These are phyloP conservation scores for Tetragnatha versicolor DNA, from an alignment of 1,140 invertebrate genomes.

Conservation along the genomic window DNA sequence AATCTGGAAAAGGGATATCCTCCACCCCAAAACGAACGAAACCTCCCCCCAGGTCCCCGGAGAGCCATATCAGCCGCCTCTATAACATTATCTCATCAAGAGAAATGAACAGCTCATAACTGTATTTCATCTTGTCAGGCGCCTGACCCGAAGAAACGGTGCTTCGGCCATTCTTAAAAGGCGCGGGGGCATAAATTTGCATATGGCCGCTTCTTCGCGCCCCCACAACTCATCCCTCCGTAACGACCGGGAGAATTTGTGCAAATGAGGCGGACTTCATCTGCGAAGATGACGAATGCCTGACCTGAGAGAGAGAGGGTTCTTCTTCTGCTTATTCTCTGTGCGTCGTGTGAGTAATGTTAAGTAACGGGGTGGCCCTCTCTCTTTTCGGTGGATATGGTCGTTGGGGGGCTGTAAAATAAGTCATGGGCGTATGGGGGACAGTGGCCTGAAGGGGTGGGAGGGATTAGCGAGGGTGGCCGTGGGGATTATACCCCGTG, in stretches of 20 bases:
- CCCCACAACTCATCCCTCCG: background rate
- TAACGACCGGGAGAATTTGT: constrained; percentile 52
- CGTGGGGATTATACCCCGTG: too few relatives aligned
- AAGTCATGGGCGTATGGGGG: constrained; percentile 45
- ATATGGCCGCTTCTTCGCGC: constrained; percentile 36
- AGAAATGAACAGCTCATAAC: constrained; percentile 56
- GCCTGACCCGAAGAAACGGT: constrained; percentile 41
- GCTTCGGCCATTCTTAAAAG: constrained; percentile 52
- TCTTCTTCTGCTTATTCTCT: background rate
- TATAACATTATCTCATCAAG: constrained; percentile 57
- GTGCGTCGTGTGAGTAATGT: constrained; percentile 55
- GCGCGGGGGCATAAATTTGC: constrained; percentile 52
- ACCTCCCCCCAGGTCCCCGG: constrained; percentile 2
- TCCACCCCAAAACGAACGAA: background rate
- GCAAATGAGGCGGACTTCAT: constrained; percentile 52
- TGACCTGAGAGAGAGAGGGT: constrained; percentile 51
- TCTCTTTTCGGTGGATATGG: constrained; percentile 20
- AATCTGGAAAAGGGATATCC: constrained; percentile 14
- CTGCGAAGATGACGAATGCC: constrained; percentile 54
- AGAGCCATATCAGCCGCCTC: constrained; percentile 42
- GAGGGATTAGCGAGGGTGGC: background rate
- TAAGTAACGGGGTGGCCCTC: constrained; percentile 52
- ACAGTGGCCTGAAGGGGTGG: background rate
- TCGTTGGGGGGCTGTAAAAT: constrained; percentile 53
- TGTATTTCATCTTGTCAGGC: constrained; percentile 55